Base-by-base conservation (phyloP, 2,113 vertebrate species). In the Podarcis raffonei region DNA sequence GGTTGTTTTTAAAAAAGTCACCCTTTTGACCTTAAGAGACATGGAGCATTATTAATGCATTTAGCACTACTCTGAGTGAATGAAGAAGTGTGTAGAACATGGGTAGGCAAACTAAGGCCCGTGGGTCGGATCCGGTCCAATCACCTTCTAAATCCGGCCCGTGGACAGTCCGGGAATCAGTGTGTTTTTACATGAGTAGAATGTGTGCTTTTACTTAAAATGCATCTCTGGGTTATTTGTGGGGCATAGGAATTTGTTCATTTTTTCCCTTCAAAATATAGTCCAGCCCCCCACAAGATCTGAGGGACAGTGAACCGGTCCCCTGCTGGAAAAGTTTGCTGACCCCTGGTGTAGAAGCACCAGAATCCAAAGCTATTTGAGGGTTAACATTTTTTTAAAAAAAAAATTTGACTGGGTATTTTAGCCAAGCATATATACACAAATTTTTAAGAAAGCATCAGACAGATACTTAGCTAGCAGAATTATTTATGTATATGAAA, bases 21-120 rank as follows among this genome's bases (percentile, higher is more conserved):
- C 18, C 81, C 25, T 5, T 66, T 30, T 1, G 0, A 82, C 69
- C 48, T 92, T 62, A 81, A 81, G 91, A 91, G 81, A 87, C 86
- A 84, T 86, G 85, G 94, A 69, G 15, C 22, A 85, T 89, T 94
- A 94, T 88, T 85, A 8, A 90, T 87, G 82, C 81, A 18, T 91
- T 90, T 84, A 90, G 37, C 66, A 81, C 75, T 23, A 9, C 4
- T 92, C 76, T 90, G 18, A 18, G 23, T 69, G 3, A 37, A 89
- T 3, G 18, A 32, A 83, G 8, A 1, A 72, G 74, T 4, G 9
- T 42, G 18, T 1, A 81, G 15, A 72, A n/a, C 42, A 42, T 42
- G 42, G 42, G 42, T 42, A 42, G 42, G 42, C 42, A 42, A 42
- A 42, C 42, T 42, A 42, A 42, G 42, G 42, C 42, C 42, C 42